phyloP scores from a whole-genome alignment of 2,888 invertebrate species.

The Lomographa bimaculata region DNA sequence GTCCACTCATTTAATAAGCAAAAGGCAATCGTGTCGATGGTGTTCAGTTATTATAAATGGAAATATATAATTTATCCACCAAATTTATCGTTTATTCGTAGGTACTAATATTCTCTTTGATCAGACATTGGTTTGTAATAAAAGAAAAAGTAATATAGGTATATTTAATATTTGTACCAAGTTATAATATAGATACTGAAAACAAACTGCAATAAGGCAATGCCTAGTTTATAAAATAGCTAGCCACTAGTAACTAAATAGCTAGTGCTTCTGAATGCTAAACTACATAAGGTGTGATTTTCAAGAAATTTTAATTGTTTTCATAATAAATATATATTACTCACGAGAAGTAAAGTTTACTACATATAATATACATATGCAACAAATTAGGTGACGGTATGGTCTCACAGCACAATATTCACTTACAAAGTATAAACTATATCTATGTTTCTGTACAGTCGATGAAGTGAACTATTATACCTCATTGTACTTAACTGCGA shows the following conservation, averaged over 20 bases:
- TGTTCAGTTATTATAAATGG: conserved; percentile 37
- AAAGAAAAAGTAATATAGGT: no score
- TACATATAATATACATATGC: conserved; percentile 41
- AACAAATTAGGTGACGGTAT: conserved; percentile 51
- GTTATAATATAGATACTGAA: no score
- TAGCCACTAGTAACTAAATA: no score
- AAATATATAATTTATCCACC: conserved; percentile 13
- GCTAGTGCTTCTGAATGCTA: conserved; percentile 21
- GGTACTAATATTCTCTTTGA: neutral
- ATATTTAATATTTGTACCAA: no score
- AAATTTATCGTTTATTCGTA: neutral
- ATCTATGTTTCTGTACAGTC: conserved; percentile 3
- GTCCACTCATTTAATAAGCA: conserved; percentile 76
- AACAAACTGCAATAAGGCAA: conserved; percentile 17
- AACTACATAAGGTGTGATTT: conserved; percentile 24
- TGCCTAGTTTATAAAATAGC: conserved; percentile 16
- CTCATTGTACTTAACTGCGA: no score
- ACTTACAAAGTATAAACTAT: conserved; percentile 17
- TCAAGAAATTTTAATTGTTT: conserved; percentile 18
- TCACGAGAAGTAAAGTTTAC: conserved; percentile 32
- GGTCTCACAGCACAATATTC: conserved; percentile 60
- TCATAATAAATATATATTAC: conserved; percentile 35
- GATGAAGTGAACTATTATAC: conserved; percentile 10
- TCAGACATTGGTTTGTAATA: no score
- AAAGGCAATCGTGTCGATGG: conserved; percentile 67